Base-by-base conservation (phyloP, 2,888 invertebrate species). In the Caenorhabditis sp. region DNA sequence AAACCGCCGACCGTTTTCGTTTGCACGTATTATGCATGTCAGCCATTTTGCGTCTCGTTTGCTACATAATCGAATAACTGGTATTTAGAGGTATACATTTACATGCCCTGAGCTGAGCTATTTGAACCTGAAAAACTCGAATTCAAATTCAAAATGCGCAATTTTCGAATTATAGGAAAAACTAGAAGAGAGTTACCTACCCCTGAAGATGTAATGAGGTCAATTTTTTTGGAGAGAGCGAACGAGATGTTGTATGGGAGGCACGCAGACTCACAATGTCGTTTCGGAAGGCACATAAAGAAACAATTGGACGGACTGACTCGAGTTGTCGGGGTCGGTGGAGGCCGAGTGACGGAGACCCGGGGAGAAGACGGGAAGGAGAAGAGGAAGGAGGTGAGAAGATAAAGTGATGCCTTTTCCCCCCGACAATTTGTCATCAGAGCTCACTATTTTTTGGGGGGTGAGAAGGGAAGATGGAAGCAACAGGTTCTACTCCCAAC, bases 271-370 rank as follows among this genome's bases (percentile, higher is more conserved):
- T 70, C 70, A 70, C 70, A 70, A 53, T 70, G 70, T 59, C 70
- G 59, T 70, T 70, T 70, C 70, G 59, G 70, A 59, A 48, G 70
- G 70, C 70, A 70, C 70, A 70, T 70, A 61, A 70, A 70, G 70
- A 70, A 70, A 70, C 70, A 59, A 70, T 70, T 70, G 70, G 56
- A 65, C 65, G 48, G 58, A 58, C 66, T 56, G 66, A 56, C 68
- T 68, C 35, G 68, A 68, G 68, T 68, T 68, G 68, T 59, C 50
- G 35, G 58, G 68, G 50, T 43, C 43, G 68, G 17, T 37, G 65
- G 46, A 30, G 52, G 52, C 32, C 32, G 35, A 17, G 32, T 35
- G 63, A 45, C 32, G 37, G 45, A 53, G 53, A 53, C 41, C 35
- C 43, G 35, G 27, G 30, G 26, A 24, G n/a, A 37, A 43, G 15